phyloP scores from a whole-genome alignment of 1,140 invertebrate genomes.

The Brachionus sp. region DNA sequence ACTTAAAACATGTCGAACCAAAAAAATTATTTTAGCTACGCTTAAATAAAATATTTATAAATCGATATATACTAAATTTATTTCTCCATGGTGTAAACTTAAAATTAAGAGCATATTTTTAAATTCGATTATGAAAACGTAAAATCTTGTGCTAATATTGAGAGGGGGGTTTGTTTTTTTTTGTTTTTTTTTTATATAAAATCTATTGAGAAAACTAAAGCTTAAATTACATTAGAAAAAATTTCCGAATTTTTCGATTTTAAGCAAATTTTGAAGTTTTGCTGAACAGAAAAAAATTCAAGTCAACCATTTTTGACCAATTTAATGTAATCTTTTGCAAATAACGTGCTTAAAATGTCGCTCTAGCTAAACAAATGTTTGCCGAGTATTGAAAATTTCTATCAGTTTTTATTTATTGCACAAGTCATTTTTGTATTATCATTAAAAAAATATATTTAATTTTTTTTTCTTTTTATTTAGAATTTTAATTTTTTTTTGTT shows the following conservation, averaged over 20 bases:
- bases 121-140: too few relatives aligned
- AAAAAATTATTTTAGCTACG: too few relatives aligned
- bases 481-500: neutral
- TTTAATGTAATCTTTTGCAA: neutral
- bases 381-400: neutral
- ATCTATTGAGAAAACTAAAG: too few relatives aligned
- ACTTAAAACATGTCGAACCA: neutral
- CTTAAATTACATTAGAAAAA: too few relatives aligned
- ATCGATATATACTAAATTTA: neutral
- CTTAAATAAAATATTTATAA: neutral
- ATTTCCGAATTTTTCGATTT: too few relatives aligned
- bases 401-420: neutral
- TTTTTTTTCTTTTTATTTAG: neutral
- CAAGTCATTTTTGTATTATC: neutral
- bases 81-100: neutral
- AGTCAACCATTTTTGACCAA: neutral
- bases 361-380: neutral
- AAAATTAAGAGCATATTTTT: neutral
- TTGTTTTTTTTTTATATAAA: too few relatives aligned
- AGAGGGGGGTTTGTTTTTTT: too few relatives aligned
- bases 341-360: neutral
- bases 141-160: too few relatives aligned
- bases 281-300: neutral
- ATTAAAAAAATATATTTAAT: neutral
- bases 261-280: too few relatives aligned